Percentiles rank a stretch among this genome's conserved stretches.
These are phyloP conservation scores for Zaprionus taronus DNA, from an alignment of 1,140 invertebrate species.

Conservation along the genomic window DNA sequence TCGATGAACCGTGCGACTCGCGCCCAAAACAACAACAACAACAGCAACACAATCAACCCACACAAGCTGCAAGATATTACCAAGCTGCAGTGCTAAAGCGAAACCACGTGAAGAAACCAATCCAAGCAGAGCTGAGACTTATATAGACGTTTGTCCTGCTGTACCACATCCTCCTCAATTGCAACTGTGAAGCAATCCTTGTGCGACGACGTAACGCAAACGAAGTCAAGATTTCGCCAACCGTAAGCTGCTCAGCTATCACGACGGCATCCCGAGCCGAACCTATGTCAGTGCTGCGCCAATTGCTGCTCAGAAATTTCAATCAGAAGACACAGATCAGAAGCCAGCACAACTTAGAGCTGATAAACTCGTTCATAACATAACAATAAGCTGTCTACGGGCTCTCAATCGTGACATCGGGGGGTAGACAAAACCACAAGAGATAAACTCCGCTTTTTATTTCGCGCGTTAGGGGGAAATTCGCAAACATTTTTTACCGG, in stretches of 20 bases:
- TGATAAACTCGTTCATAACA: conserved; percentile 84
- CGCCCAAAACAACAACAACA: conserved; percentile 47
- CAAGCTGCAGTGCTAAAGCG: background rate
- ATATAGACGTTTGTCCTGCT: background rate
- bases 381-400: conserved; percentile 59
- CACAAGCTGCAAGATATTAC: conserved; percentile 5
- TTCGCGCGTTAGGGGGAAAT: conserved; percentile 66
- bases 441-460: conserved; percentile 30
- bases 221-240: conserved; percentile 77
- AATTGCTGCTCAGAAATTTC: conserved; percentile 74
- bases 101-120: background rate
- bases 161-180: background rate
- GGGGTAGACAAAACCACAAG: conserved; percentile 40
- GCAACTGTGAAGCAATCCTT: background rate
- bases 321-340: conserved; percentile 74
- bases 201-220: conserved; percentile 1
- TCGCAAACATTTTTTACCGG: conserved; percentile 82
- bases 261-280: conserved; percentile 78
- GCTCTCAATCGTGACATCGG: conserved; percentile 17
- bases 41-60: conserved; percentile 1
- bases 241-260: conserved; percentile 60
- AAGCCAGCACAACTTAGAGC: conserved; percentile 75
- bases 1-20: conserved; percentile 76
- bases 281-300: conserved; percentile 82
- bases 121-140: background rate